Evolutionary conservation across 2,888 invertebrate genomes (phyloP), one percentile per base, ranked within the genome.

Genomic region (Parnassius apollo): DNA sequence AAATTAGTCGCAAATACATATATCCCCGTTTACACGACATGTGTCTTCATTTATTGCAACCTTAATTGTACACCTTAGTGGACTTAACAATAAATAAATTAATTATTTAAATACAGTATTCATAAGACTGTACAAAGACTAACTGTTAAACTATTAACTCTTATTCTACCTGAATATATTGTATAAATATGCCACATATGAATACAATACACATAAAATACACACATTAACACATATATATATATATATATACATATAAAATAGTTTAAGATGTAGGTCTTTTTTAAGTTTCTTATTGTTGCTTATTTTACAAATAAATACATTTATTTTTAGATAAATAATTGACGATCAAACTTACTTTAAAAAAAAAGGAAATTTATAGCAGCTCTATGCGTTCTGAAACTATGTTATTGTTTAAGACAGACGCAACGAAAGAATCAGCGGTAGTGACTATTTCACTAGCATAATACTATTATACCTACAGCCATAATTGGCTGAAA

Each of bases 341-440:
- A 48, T 13, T 35, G 25, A 25, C 3, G 25, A 56, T 22, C 7
- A 2, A 8, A 11, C 9, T 48, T n/a, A 25, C 12, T 10, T 44
- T 10, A 25, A 18, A 44, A 61, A 42, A 22, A 22, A 13, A 13
- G n/a, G 22, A 52, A 25, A 35, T 35, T 2, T 49, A 45, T 18
- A 8, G 51, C 59, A 45, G 51, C 59, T 63, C 63, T 12, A 59
- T 56, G 46, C 51, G 1, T 59, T 42, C 12, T 44, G 2, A 51
- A 42, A 45, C 25, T 9, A 55, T 56, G 51, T 59, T 63, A 18
- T 18, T 18, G 1, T 63, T 63, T 59, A 63, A 59, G 59, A 59
- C 9, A 52, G 59, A 59, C 50, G 50, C 59, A 45, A 54, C 54
- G n/a, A 59, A 59, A 63, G 63, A 63, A 63, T 63, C 63, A 52